Evolutionary conservation across 2,113 vertebrate species (phyloP).

Genomic region (Bufo gargarizans): DNA sequence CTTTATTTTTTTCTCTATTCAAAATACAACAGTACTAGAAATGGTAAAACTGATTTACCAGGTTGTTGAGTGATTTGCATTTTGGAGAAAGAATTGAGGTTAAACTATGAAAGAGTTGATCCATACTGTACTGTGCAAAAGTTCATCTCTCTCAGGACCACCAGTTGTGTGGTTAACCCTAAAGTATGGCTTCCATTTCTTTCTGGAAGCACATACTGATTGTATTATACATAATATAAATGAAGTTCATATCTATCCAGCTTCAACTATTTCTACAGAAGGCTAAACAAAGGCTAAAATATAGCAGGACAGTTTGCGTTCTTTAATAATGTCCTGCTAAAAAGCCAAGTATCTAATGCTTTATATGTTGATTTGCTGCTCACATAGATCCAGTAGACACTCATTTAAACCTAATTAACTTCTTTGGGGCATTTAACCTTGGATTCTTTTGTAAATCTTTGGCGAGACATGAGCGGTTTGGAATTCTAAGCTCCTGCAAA

Average conservation of each 20-base stretch:
- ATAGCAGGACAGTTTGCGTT: neutral
- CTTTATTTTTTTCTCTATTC: neutral
- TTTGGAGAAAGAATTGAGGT: neutral
- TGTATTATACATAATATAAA: no score
- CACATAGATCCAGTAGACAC: conserved; percentile 10
- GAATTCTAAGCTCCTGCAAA: neutral
- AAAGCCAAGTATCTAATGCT: neutral
- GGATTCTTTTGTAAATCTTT: neutral
- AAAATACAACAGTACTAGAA: neutral
- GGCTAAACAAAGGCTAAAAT: neutral
- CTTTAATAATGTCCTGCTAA: conserved; percentile 6
- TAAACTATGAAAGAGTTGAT: neutral
- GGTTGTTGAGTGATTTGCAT: neutral
- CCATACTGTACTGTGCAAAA: no score
- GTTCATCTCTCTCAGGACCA: neutral
- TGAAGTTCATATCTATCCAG: neutral
- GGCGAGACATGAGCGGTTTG: neutral
- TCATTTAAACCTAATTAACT: conserved; percentile 41
- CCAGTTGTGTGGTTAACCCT: neutral
- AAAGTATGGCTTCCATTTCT: no score
- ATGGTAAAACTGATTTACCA: neutral
- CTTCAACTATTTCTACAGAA: neutral
- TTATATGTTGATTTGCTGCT: conserved; percentile 27
- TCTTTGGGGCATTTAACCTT: conserved; percentile 22
- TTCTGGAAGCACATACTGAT: no score